phyloP scores from a whole-genome alignment of 2,888 invertebrate genomes.

The Mellilla xanthometata region DNA sequence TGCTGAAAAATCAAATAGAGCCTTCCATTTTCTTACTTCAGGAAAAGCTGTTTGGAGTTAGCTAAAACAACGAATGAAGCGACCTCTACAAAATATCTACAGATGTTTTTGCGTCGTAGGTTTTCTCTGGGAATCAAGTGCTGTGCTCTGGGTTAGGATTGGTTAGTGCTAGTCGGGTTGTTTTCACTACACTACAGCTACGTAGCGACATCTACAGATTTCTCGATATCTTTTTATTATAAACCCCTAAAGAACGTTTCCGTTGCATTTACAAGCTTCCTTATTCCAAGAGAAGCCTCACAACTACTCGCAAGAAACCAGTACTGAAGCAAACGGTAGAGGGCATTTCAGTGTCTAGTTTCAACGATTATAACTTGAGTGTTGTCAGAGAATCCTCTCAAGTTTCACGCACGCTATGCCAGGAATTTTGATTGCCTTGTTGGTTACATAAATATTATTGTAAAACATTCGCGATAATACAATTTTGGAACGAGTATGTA shows the following conservation, averaged over 20 bases:
- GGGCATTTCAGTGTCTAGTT: constrained; percentile 17
- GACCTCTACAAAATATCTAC: constrained; percentile 22
- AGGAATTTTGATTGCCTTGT: constrained; percentile 37
- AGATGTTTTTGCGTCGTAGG: not conserved
- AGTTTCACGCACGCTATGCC: constrained; percentile 33
- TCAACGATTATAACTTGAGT: not conserved
- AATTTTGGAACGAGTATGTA: constrained; percentile 25
- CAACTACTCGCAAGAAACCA: constrained; percentile 4
- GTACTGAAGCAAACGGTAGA: constrained; percentile 11
- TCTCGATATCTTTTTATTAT: not conserved
- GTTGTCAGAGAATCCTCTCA: constrained; percentile 29
- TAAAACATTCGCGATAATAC: constrained; percentile 33
- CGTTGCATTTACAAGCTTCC: too few relatives aligned
- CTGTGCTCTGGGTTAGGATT: too few relatives aligned
- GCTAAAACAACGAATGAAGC: not conserved
- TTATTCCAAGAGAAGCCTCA: constrained; percentile 8
- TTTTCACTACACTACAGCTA: not conserved
- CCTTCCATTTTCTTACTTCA: too few relatives aligned
- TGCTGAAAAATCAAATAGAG: not conserved
- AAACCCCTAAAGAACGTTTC: not conserved
- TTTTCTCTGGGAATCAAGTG: too few relatives aligned
- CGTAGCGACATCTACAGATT: constrained; percentile 8
- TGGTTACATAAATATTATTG: constrained; percentile 35
- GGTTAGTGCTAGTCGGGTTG: too few relatives aligned
- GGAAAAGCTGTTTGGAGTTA: too few relatives aligned